Percentiles rank a stretch among this genome's conserved stretches.
Conservation (phyloP, 2,797 vertebrate species). For the Psittacula derbiana region DNA sequence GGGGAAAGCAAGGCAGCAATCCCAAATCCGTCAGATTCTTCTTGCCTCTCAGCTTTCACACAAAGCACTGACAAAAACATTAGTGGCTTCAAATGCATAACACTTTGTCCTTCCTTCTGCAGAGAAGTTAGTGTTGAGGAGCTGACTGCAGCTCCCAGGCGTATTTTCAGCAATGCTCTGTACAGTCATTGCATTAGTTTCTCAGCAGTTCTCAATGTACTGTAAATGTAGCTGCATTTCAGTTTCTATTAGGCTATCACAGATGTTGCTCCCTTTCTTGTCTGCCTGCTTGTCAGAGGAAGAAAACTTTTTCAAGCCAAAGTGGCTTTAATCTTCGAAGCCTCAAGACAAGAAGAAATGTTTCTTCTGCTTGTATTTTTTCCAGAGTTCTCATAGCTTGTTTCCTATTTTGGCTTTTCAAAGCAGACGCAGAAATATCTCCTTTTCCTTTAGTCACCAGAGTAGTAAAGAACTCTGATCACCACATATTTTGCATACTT, state of each 20-base stretch:
- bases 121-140: not conserved
- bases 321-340: not conserved
- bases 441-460: not conserved
- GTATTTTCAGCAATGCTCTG: not conserved
- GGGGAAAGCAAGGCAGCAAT: not conserved
- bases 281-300: not conserved
- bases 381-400: not conserved
- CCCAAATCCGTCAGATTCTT: fast-evolving
- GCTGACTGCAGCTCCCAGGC: not conserved
- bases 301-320: not conserved
- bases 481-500: not conserved
- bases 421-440: not conserved
- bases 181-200: not conserved
- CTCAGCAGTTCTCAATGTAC: not conserved
- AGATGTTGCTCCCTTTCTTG: not conserved
- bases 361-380: not conserved
- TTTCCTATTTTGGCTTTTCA: not conserved
- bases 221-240: not conserved
- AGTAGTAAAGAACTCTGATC: not conserved
- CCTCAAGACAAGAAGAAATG: not conserved
- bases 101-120: not conserved
- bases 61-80: fast-evolving
- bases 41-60: not conserved
- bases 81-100: not conserved
- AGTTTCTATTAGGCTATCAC: not conserved